Evolutionary conservation across 2,797 vertebrate species (phyloP).

Genomic region (Ctenochaetus hawaiiensis): DNA sequence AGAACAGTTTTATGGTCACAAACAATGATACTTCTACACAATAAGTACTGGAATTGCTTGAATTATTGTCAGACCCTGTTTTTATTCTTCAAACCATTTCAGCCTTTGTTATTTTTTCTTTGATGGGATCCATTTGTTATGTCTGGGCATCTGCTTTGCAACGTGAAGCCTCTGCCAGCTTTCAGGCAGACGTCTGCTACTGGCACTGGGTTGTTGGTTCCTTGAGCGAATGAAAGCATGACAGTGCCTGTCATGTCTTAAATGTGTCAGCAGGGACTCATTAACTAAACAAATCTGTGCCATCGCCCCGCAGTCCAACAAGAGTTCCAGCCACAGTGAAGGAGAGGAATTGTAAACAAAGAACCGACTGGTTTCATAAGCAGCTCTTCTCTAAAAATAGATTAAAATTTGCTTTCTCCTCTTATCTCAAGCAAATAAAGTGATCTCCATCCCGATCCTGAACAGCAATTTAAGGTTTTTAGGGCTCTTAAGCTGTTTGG

Average conservation of each 20-base stretch:
- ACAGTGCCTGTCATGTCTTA: slow-evolving; percentile 77
- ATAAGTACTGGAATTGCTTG: slow-evolving; percentile 45
- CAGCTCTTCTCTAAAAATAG: slow-evolving; percentile 25
- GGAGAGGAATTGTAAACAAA: slow-evolving; percentile 62
- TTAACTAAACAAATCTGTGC: slow-evolving; percentile 82
- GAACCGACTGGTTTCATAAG: slow-evolving; percentile 39
- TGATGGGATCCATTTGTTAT: slow-evolving; percentile 70
- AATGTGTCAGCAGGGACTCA: slow-evolving; percentile 82
- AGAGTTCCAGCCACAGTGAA: slow-evolving; percentile 59
- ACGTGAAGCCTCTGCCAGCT: slow-evolving; percentile 65
- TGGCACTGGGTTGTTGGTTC: slow-evolving; percentile 71
- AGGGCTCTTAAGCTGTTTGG: not conserved
- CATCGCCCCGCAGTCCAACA: slow-evolving; percentile 61
- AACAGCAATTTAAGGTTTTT: no score
- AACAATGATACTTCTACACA: slow-evolving; percentile 37
- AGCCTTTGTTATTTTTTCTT: slow-evolving; percentile 66
- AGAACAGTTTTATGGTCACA: slow-evolving; percentile 31
- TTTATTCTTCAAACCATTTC: slow-evolving; percentile 55
- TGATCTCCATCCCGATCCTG: slow-evolving; percentile 8
- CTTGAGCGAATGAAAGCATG: slow-evolving; percentile 75
- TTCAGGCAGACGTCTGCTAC: slow-evolving; percentile 72
- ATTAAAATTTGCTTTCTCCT: slow-evolving; percentile 10
- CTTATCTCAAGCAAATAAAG: not conserved
- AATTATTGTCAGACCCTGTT: slow-evolving; percentile 54
- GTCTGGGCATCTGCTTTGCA: slow-evolving; percentile 73